Conservation (phyloP, 2,113 vertebrate species). For the Halichoeres trimaculatus region DNA sequence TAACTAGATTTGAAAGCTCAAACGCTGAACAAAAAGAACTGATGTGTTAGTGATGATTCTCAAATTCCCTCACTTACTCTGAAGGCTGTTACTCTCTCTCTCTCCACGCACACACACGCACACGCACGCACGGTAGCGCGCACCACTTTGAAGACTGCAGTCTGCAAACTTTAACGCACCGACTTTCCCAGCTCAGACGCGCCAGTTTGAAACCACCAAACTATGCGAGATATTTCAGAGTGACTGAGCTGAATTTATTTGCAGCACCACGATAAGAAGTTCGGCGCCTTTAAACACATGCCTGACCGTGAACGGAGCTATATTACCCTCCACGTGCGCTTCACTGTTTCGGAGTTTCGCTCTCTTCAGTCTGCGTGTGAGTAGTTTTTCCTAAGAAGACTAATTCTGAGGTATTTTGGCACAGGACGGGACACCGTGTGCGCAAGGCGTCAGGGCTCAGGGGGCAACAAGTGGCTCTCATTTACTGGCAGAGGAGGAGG, state of each 20-base stretch:
- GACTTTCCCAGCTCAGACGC: conserved; percentile 18
- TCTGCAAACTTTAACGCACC: conserved; percentile 52
- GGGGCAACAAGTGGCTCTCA: conserved; percentile 36
- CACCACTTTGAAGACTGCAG: conserved; percentile 12
- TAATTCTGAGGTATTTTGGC: conserved; percentile 32
- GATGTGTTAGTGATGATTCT: background rate
- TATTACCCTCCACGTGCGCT: conserved; percentile 68
- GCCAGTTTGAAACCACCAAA: conserved; percentile 44
- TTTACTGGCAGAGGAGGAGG: background rate
- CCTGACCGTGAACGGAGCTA: conserved; percentile 72
- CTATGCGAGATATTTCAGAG: conserved; percentile 64
- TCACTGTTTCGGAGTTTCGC: conserved; percentile 23
- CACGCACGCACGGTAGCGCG: conserved; percentile 18
- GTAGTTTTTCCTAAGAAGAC: conserved; percentile 24
- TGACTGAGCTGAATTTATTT: conserved; percentile 38
- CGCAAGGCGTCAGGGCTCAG: background rate
- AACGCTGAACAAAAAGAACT: no score
- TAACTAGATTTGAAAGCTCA: background rate
- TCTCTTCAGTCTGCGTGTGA: background rate
- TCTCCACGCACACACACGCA: background rate
- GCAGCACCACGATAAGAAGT: conserved; percentile 60
- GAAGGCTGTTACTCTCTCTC: background rate
- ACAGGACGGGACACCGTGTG: conserved; percentile 23
- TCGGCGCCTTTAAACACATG: conserved; percentile 62
- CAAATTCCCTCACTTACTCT: background rate